Evolutionary conservation across 92 coral and sea anemone species (phyloP), one percentile per base, ranked within the genome.

Genomic region (Anthopleura xanthogrammica): DNA sequence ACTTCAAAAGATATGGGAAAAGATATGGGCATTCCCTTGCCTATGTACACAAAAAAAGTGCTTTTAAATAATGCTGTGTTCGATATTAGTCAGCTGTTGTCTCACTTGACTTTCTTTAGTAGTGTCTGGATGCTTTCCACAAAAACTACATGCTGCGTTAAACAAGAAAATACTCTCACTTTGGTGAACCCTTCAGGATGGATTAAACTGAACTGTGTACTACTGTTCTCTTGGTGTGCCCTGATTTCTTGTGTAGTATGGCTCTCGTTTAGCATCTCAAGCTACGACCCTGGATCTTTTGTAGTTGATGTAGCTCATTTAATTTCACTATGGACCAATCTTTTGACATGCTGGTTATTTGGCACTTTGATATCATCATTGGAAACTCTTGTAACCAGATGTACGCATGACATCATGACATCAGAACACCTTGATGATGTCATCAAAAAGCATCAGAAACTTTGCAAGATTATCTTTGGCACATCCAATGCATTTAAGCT

Each of bases 341-440:
- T 92, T 12, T 60, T 90, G n/a, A 84, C 86, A 22, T 87, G 90
- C 24, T 92, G 93, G 89, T 40, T 92, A 39, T 92, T 89, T 82
- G 82, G 79, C 14, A 65, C 91, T 39, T 40, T 89, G 13, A 84
- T 87, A 12, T 79, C 72, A 52, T 86, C 95, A 8, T 55, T 92
- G 85, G 83, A 90, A 73, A 41, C 80, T 77, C 88, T 88, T 58
- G 86, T 87, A 55, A 70, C 82, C 62, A 36, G 29, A 43, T 89
- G 85, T 48, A 66, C 72, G 16, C 48, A 83, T 9, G 95, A 87
- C 79, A 88, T 92, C 42, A 73, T 75, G 11, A 42, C 23, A 43
- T 52, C 80, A 52, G 48, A 74, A 60, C 75, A 75, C 82, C 19
- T 90, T 23, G 88, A 89, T 40, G 95, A 92, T 72, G 23, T 85